phyloP scores from a whole-genome alignment of 2,113 vertebrate species.

The Pseudorasbora parva region DNA sequence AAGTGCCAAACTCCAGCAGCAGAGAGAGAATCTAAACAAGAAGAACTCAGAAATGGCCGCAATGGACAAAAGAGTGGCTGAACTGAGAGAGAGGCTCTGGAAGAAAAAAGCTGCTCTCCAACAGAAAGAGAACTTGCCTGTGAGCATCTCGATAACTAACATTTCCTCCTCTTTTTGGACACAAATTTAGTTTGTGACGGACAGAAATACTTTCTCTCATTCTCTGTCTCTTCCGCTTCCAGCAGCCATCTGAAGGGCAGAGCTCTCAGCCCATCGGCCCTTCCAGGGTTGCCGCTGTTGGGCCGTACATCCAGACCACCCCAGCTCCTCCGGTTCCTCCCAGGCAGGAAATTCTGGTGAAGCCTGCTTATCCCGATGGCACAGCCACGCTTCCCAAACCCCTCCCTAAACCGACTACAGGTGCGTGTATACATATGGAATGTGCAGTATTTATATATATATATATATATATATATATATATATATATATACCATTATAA shows the following conservation, averaged over 20 bases:
- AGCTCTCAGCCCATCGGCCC: slow-evolving; percentile 71
- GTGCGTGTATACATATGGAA: slow-evolving; percentile 48
- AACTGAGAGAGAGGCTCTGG: slow-evolving; percentile 90
- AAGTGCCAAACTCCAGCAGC: slow-evolving; percentile 88
- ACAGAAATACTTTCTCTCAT: neutral
- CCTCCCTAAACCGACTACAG: slow-evolving; percentile 61
- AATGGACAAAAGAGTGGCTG: slow-evolving; percentile 90
- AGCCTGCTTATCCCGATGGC: slow-evolving; percentile 83
- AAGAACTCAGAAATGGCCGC: slow-evolving; percentile 87
- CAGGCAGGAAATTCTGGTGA: slow-evolving; percentile 83
- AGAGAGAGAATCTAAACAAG: slow-evolving; percentile 88
- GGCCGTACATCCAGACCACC: slow-evolving; percentile 90
- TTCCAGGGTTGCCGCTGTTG: slow-evolving; percentile 91
- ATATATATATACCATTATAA: no score
- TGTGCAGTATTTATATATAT: no score
- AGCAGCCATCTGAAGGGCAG: slow-evolving; percentile 73
- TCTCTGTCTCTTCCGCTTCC: neutral
- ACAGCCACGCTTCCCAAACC: slow-evolving; percentile 74
- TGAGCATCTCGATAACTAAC: slow-evolving; percentile 65
- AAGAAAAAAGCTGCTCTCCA: slow-evolving; percentile 94
- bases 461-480: no score
- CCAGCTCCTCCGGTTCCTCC: slow-evolving; percentile 82
- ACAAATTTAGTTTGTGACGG: neutral
- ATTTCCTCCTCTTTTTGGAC: neutral
- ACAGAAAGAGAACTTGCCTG: slow-evolving; percentile 88